Evolutionary conservation across 1,140 invertebrate genomes (phyloP).

Genomic region (Drosophila lacteicornis): DNA sequence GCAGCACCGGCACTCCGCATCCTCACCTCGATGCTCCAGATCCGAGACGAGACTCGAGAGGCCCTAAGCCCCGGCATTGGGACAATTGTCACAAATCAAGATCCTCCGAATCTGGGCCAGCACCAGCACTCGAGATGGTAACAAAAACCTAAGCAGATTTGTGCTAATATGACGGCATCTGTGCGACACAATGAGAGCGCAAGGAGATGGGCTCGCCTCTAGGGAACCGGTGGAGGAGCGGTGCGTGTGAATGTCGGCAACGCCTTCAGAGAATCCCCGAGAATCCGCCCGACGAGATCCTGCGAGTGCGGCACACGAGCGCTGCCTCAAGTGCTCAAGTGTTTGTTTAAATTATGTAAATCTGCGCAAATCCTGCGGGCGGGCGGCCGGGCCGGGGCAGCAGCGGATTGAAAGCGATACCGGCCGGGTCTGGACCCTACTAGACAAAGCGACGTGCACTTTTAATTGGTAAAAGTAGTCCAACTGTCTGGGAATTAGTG

Average conservation of each 20-base stretch:
- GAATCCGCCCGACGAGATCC: slow-evolving; percentile 27
- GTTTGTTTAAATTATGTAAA: slow-evolving; percentile 80
- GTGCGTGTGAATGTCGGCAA: slow-evolving; percentile 72
- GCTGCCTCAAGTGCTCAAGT: slow-evolving; percentile 57
- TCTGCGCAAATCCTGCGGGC: slow-evolving; percentile 74
- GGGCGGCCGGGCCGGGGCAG: slow-evolving; percentile 51
- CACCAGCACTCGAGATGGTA: slow-evolving; percentile 61
- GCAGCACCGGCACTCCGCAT: slow-evolving; percentile 20
- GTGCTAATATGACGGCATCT: slow-evolving; percentile 81
- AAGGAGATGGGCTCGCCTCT: slow-evolving; percentile 5
- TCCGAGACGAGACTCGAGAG: slow-evolving; percentile 9
- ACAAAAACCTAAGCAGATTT: slow-evolving; percentile 80
- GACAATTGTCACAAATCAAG: slow-evolving; percentile 74
- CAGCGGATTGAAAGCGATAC: slow-evolving; percentile 45
- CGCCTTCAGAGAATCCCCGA: slow-evolving; percentile 54
- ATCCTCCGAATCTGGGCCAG: slow-evolving; percentile 59
- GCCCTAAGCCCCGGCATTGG: slow-evolving; percentile 52
- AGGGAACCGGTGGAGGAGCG: slow-evolving; percentile 9
- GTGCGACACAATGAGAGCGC: slow-evolving; percentile 60
- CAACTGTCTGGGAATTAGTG: slow-evolving; percentile 69
- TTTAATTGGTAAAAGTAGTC: slow-evolving; percentile 71
- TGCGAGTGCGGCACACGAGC: slow-evolving; percentile 57
- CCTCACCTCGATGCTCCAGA: slow-evolving; percentile 39
- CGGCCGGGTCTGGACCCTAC: slow-evolving; percentile 24
- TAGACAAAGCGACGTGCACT: slow-evolving; percentile 65